Evolutionary conservation across 2,888 invertebrate species (phyloP), one percentile per base, ranked within the genome.

Genomic region (Euplagia quadripunctaria): DNA sequence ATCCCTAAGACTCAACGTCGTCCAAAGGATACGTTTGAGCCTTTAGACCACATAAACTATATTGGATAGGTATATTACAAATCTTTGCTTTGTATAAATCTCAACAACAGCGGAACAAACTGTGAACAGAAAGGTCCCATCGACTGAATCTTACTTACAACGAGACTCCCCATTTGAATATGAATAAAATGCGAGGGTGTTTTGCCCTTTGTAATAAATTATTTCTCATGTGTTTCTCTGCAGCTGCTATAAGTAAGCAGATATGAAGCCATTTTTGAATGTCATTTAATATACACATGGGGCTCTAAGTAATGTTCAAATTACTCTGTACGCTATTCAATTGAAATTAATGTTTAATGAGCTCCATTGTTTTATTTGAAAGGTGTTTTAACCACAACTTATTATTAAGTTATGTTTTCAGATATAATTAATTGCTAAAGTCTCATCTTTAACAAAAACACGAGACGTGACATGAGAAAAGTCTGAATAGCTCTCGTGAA

Each of bases 171-270:
- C 79, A 83, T 87, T 87, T 86, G 86, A 87, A 87, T 87, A 88
- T 86, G 85, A 88, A 88, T 86, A 86, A 85, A 86, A 86, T 81
- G 81, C 76, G 79, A 81, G 80, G 82, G 80, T 85, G 79, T 79
- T 84, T 80, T 76, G 77, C 76, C 85, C 83, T 83, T 82, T 79
- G 81, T 83, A 80, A 88, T 88, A 83, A 87, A 87, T 89, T 87
- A 88, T 88, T 87, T 86, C 80, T 72, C 74, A 76, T 78, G 73
- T 80, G 77, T 78, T 81, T 82, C 80, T 78, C 77, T 78, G 63
- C 72, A 80, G 70, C 75, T 83, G 82, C 68, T 81, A 72, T 75
- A 76, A 79, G 74, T 66, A 72, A 46, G 31, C 73, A 76, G 71
- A 71, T 67, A 67, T 70, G 68, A 76, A 77, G 69, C 66, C 72